Conservation (phyloP, 2,888 invertebrate species). For the Oasisia sp. region DNA sequence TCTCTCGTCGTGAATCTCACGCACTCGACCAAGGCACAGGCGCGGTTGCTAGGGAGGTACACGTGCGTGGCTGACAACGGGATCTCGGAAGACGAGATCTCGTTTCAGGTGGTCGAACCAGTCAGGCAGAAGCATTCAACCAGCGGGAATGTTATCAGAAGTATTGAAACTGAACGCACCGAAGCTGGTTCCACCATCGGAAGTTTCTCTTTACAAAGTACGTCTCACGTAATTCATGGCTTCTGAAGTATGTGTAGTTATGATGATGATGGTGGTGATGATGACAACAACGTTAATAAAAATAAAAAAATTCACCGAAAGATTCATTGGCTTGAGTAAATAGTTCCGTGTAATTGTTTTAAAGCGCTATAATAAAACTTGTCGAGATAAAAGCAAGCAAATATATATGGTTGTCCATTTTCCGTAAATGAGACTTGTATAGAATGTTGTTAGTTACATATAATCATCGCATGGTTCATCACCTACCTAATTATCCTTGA, state of each 20-base stretch:
- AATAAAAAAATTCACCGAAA: too few species aligned
- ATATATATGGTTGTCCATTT: too few species aligned
- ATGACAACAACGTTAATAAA: too few species aligned
- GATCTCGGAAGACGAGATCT: slow-evolving; percentile 20
- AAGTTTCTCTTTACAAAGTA: neutral
- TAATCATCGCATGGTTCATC: too few species aligned
- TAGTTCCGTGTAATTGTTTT: too few species aligned
- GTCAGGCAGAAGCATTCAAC: neutral
- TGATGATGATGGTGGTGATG: too few species aligned
- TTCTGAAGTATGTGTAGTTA: neutral
- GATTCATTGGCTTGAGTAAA: too few species aligned
- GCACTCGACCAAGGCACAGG: slow-evolving; percentile 29
- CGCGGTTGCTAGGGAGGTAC: slow-evolving; percentile 34
- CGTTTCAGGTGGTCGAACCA: neutral
- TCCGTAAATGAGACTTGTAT: too few species aligned
- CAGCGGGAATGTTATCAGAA: neutral
- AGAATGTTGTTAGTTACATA: too few species aligned
- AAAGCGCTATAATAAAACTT: too few species aligned
- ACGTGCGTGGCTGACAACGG: slow-evolving; percentile 32
- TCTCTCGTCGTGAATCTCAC: slow-evolving; percentile 35
- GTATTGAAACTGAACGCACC: neutral
- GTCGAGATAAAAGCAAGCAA: too few species aligned
- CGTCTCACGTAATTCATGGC: neutral
- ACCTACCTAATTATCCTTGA: too few species aligned
- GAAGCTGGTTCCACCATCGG: neutral